Base-by-base conservation (phyloP, 2,797 vertebrate genomes). In the Tragopan temminckii region DNA sequence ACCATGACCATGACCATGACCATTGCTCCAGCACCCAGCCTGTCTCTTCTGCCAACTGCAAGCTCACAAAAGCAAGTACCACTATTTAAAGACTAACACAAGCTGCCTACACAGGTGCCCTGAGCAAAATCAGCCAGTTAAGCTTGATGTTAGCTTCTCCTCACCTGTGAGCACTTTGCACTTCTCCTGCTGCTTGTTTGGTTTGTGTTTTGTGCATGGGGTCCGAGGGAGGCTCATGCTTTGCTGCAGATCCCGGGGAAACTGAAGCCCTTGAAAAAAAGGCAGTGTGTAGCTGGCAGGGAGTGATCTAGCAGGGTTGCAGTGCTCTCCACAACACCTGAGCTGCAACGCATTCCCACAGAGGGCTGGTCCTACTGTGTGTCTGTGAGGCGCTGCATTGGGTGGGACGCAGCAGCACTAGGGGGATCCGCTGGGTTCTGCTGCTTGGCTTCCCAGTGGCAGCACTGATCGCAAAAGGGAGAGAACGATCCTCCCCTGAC, bases 401-500 rank as follows among this genome's bases (percentile, higher is more conserved):
- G 25, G 40, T 38, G 31, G 35, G 25, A 35, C 6, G 4, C 57
- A 36, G 33, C 13, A 36, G 14, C 29, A 3, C 0, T 0, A 0
- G 53, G 5, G 1, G 64, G 72, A 83, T 42, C 45, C 0, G 0
- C 77, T 83, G 42, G 53, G 42, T 38, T 42, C 75, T 45, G 61
- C 78, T 57, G 35, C 35, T 61, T 1, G 6, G 18, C 25, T 15
- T 74, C 63, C 63, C 64, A 18, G 46, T 1, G 4, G 40, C 2
- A 3, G n/a, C 0, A 1, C 33, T 63, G 72, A 14, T 20, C 0
- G 4, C 0, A 9, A 48, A 48, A 66, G 36, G 45, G 36, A 61
- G 50, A 70, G 48, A 86, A 63, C 16, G 9, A 92, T 85, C 92
- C 88, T 87, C 35, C 82, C 58, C 85, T 93, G 89, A 69, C 89